Percentiles rank a stretch among this genome's conserved stretches.
These are phyloP conservation scores for Mythimna lalbum DNA, from an alignment of 2,888 invertebrate species.

Conservation along the genomic window DNA sequence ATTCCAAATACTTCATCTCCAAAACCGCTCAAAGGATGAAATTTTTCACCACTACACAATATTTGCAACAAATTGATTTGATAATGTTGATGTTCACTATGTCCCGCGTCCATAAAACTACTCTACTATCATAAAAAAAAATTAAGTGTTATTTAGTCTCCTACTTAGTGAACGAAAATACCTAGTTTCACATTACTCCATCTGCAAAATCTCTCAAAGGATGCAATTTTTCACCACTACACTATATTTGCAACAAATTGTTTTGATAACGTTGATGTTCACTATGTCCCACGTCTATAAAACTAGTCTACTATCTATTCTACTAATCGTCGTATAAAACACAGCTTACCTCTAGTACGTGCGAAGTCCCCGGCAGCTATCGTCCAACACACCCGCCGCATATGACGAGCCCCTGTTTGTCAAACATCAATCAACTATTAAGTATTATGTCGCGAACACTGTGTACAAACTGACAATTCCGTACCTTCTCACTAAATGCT, in stretches of 20 bases:
- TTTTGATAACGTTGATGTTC: background rate
- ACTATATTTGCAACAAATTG: background rate
- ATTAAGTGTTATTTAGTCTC: too few relatives aligned
- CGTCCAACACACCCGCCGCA: constrained; percentile 65
- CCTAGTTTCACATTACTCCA: background rate
- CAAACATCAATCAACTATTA: constrained; percentile 66
- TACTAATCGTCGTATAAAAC: constrained; percentile 6
- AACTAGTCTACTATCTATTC: background rate
- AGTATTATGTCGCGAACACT: constrained; percentile 58
- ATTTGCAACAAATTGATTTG: background rate
- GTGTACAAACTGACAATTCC: constrained; percentile 41
- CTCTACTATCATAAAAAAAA: background rate
- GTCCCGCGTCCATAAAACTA: background rate
- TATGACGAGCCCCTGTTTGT: constrained; percentile 69
- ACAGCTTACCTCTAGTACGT: constrained; percentile 58
- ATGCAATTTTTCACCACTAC: background rate
- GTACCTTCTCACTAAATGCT: constrained; percentile 47
- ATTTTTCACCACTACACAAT: background rate
- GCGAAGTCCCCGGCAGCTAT: constrained; percentile 61
- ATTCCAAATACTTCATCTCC: background rate
- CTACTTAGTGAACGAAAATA: too few relatives aligned
- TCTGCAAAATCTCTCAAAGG: background rate
- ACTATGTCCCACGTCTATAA: constrained; percentile 3
- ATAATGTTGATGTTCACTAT: background rate
- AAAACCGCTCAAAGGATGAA: background rate